These are phyloP conservation scores for Dorcus hopei DNA, from an alignment of 2,888 invertebrate genomes.

Conservation along the genomic window DNA sequence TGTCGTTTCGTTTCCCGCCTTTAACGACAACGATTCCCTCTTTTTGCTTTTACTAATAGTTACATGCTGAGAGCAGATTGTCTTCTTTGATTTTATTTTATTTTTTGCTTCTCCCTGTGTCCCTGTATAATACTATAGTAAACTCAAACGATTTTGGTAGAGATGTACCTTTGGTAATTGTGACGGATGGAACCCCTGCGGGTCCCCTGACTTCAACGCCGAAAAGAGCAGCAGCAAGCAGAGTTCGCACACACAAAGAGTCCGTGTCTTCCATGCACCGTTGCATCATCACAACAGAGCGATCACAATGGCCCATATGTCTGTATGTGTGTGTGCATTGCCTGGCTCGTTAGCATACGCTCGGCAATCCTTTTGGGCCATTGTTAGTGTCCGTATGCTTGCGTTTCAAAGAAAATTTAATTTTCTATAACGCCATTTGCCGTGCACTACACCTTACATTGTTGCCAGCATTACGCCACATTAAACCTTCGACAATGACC, in stretches of 20 bases:
- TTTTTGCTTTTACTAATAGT: too few species aligned
- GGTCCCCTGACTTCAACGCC: slow-evolving; percentile 22
- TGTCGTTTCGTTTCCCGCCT: too few species aligned
- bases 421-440: slow-evolving; percentile 9
- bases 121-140: background rate
- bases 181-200: slow-evolving; percentile 39
- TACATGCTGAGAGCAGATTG: too few species aligned
- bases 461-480: background rate
- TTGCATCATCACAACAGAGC: slow-evolving; percentile 29
- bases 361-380: slow-evolving; percentile 10
- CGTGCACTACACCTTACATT: background rate
- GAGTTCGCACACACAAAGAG: slow-evolving; percentile 15
- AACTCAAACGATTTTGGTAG: slow-evolving; percentile 20
- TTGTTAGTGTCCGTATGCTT: slow-evolving; percentile 6
- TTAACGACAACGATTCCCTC: too few species aligned
- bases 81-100: background rate
- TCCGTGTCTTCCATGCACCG: slow-evolving; percentile 25
- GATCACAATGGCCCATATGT: slow-evolving; percentile 8
- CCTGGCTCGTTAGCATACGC: background rate
- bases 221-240: slow-evolving; percentile 3
- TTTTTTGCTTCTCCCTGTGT: background rate
- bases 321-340: slow-evolving; percentile 2
- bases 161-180: slow-evolving; percentile 35
- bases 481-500: background rate
- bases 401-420: slow-evolving; percentile 8